A percentile compares a stretch with the other conserved stretches of the same genome.
phyloP scores from a whole-genome alignment of 2,797 vertebrate species.

The Rhadinocentrus ornatus region DNA sequence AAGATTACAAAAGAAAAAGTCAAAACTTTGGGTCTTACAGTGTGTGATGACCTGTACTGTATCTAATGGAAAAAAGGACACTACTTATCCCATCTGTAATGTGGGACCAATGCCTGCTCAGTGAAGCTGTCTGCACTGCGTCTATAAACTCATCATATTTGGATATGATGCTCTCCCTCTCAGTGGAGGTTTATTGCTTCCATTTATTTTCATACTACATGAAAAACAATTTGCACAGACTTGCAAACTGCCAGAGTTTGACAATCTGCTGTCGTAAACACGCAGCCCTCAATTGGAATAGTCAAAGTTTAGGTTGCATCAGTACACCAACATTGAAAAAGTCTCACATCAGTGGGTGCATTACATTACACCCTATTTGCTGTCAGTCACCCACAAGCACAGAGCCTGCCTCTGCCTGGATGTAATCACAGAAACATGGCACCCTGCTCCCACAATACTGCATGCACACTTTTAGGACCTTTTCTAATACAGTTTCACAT shows the following conservation, averaged over 20 bases:
- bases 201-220: conserved; percentile 21
- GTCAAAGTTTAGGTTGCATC: conserved; percentile 32
- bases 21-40: neutral
- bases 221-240: conserved; percentile 23
- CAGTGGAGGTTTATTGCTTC: conserved; percentile 17
- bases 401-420: conserved; percentile 7
- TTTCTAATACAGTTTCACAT: neutral
- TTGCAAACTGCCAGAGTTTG: conserved; percentile 22
- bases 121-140: neutral
- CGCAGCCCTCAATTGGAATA: conserved; percentile 33
- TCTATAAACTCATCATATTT: conserved; percentile 21
- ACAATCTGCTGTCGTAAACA: conserved; percentile 31
- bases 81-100: neutral
- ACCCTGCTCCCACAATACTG: conserved; percentile 7
- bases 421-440: conserved; percentile 40
- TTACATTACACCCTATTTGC: conserved; percentile 35
- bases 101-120: neutral
- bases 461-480: neutral
- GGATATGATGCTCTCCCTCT: conserved; percentile 11
- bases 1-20: neutral
- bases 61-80: neutral
- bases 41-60: neutral
- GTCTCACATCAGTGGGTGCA: conserved; percentile 48
- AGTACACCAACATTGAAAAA: conserved; percentile 30
- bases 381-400: conserved; percentile 49